Evolutionary conservation across 2,113 vertebrate species (phyloP), one percentile per base, ranked within the genome.

Genomic region (Misgurnus anguillicaudatus): DNA sequence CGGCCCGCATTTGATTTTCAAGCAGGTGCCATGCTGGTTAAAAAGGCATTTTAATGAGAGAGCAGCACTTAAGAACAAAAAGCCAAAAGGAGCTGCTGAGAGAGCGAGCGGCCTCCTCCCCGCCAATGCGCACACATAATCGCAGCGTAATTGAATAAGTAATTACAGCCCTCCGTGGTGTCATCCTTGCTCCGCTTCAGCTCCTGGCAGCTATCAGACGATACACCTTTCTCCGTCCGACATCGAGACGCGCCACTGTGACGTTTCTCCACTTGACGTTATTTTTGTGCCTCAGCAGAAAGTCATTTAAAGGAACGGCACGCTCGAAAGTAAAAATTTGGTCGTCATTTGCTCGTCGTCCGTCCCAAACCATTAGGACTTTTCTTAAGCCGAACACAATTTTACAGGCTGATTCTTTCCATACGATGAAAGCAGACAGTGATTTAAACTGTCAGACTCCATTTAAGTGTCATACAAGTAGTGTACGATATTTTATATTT

Each of bases 1-100:
- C 81, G 83, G 87, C 84, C 88, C 88, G 86, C 85, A 80, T 85
- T 80, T 82, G 87, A 84, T 89, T 86, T 88, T 86, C 87, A 87
- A 91, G 88, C 91, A 92, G 91, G 90, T 91, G 91, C 87, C 89
- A 89, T 87, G 87, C 86, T 88, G 90, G 86, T 90, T 87, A 87
- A 88, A 82, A 87, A 80, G 66, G 87, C 83, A 82, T 86, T 87
- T 89, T 92, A 93, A 92, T 91, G 90, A 92, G 89, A 88, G 88
- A 84, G 61, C 89, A 83, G 87, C 90, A 86, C 82, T 87, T 80
- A 80, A 86, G 83, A 86, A 89, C 77, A 81, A 84, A 89, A 61
- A 73, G 83, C 76, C 75, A 77, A 88, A 89, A 77, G 84, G 84
- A 87, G 83, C 83, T 82, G 79, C 79, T 63, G 84, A 87, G 84